Conservation (phyloP, 2,888 invertebrate species). For the Pandemis corylana region DNA sequence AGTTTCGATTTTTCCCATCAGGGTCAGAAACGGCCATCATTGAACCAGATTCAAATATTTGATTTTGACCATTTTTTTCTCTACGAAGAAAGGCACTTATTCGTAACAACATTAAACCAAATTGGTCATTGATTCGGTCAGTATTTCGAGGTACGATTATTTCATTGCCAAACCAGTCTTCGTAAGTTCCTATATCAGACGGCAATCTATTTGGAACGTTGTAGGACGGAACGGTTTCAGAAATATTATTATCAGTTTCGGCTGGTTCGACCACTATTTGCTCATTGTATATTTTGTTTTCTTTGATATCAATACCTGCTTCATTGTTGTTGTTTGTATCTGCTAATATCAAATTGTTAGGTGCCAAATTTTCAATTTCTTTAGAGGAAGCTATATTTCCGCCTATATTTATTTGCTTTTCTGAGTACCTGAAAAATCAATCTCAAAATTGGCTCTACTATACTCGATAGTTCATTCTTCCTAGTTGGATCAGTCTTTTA, state of each 20-base stretch:
- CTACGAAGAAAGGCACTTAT: conserved; percentile 64
- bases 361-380: not conserved
- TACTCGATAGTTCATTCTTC: not conserved
- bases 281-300: not conserved
- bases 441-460: not conserved
- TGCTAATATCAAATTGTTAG: not conserved
- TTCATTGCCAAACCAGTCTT: conserved; percentile 72
- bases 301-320: not conserved
- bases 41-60: conserved; percentile 49
- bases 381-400: not conserved
- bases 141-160: conserved; percentile 68
- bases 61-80: conserved; percentile 52
- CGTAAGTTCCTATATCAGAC: conserved; percentile 56
- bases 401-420: conserved; percentile 5
- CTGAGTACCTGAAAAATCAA: conserved; percentile 1
- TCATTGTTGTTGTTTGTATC: not conserved
- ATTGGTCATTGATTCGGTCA: conserved; percentile 77
- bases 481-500: too few relatives aligned
- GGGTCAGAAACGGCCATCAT: conserved; percentile 42
- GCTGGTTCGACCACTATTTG: not conserved
- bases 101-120: conserved; percentile 72
- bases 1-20: conserved; percentile 43
- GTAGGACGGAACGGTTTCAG: not conserved
- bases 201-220: conserved; percentile 4
- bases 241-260: not conserved